Evolutionary conservation across 2,888 invertebrate species (phyloP).

Genomic region (Osmoderma eremita): DNA sequence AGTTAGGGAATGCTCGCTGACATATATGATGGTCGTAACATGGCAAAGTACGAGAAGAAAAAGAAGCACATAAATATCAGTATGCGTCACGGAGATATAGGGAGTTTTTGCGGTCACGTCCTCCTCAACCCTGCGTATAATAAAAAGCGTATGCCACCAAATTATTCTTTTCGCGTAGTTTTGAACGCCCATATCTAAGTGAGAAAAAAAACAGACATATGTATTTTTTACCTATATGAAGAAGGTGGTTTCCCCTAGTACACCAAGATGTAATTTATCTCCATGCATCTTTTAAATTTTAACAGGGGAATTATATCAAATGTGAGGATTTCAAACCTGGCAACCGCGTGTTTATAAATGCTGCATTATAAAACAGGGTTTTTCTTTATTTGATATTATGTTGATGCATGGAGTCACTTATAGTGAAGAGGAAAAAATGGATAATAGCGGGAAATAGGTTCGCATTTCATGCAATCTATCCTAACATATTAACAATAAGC

Average conservation of each 20-base stretch:
- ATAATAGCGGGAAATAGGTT: too few species aligned
- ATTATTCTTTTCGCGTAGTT: constrained; percentile 31
- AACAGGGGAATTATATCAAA: constrained; percentile 27
- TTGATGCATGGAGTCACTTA: too few species aligned
- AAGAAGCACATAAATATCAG: constrained; percentile 31
- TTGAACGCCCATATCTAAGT: constrained; percentile 14
- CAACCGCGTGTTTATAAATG: background rate
- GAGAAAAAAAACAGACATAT: constrained; percentile 11
- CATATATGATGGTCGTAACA: constrained; percentile 17
- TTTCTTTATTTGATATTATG: too few species aligned
- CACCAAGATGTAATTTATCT: constrained; percentile 28
- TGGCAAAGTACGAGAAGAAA: constrained; percentile 6
- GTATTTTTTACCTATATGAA: constrained; percentile 11
- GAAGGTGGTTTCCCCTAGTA: background rate
- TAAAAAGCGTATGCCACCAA: constrained; percentile 26
- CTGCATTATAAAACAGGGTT: too few species aligned
- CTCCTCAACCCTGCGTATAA: constrained; percentile 14
- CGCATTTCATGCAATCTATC: too few species aligned
- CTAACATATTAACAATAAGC: too few species aligned
- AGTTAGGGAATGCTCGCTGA: constrained; percentile 17
- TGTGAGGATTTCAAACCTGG: constrained; percentile 17
- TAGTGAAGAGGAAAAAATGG: too few species aligned
- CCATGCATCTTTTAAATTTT: constrained; percentile 25
- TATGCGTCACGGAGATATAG: constrained; percentile 30
- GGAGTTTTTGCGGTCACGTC: constrained; percentile 25